Conservation (phyloP, 2,797 vertebrate genomes). For the Chaunax sp. region DNA sequence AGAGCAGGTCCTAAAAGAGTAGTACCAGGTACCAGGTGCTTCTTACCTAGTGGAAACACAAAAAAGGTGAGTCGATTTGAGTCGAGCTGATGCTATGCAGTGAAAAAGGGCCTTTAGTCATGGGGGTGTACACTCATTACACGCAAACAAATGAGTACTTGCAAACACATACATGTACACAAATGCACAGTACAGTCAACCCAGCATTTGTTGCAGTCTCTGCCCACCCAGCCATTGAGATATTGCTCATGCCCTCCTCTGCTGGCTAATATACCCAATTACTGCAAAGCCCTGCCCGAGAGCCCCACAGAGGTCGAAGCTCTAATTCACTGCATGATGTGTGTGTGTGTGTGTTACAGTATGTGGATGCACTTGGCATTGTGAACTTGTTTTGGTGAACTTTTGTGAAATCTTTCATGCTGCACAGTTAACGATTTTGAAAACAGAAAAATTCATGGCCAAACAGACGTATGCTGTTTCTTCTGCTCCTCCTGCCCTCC, state of each 20-base stretch:
- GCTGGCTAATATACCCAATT: conserved; percentile 82
- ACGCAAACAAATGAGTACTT: conserved; percentile 22
- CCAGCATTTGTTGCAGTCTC: conserved; percentile 60
- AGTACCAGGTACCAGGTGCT: too few species aligned
- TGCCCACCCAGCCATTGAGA: conserved; percentile 68
- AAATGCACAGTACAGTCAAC: conserved; percentile 33
- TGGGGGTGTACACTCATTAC: conserved; percentile 6
- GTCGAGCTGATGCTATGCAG: too few species aligned
- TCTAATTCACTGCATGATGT: conserved; percentile 20
- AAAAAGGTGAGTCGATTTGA: too few species aligned
- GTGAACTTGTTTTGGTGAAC: conserved; percentile 36
- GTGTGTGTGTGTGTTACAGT: background rate
- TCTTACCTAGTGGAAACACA: too few species aligned
- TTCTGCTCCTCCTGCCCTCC: conserved; percentile 4
- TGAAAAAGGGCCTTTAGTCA: too few species aligned
- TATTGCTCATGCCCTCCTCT: conserved; percentile 77
- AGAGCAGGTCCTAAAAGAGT: too few species aligned
- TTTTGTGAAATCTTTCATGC: conserved; percentile 33
- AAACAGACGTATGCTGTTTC: conserved; percentile 38
- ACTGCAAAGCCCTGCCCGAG: conserved; percentile 60
- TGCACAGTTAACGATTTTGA: conserved; percentile 29
- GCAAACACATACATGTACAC: conserved; percentile 39
- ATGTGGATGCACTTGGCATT: background rate
- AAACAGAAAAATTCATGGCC: conserved; percentile 52
- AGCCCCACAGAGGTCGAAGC: conserved; percentile 46